Conservation (phyloP, 2,888 invertebrate genomes). For the Leucoma salicis region DNA sequence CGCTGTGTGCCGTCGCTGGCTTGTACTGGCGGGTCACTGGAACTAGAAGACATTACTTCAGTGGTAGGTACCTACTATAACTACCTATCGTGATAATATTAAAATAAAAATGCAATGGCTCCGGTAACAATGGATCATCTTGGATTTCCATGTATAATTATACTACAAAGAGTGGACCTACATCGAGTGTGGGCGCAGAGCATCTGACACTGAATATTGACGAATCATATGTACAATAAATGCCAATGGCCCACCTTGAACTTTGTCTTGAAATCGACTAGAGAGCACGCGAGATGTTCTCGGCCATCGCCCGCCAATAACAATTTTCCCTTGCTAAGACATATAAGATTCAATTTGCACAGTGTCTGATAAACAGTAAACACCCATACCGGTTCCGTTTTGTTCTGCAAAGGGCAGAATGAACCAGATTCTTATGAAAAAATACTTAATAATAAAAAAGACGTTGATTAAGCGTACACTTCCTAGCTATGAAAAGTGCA, state of each 20-base stretch:
- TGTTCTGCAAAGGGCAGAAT: constrained; percentile 58
- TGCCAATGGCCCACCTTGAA: constrained; percentile 80
- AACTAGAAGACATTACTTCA: too few species aligned
- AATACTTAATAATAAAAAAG: constrained; percentile 16
- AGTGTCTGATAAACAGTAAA: constrained; percentile 50
- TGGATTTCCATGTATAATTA: constrained; percentile 24
- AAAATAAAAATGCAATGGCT: not conserved
- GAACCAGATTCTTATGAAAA: constrained; percentile 43
- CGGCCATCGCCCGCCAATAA: constrained; percentile 38
- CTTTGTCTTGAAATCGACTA: constrained; percentile 54
- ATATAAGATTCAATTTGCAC: constrained; percentile 38
- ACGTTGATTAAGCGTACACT: constrained; percentile 3
- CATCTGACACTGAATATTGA: constrained; percentile 54
- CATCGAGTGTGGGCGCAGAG: constrained; percentile 31
- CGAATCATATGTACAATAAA: constrained; percentile 73
- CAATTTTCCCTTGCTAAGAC: constrained; percentile 40
- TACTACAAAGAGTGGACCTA: constrained; percentile 32
- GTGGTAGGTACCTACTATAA: too few species aligned
- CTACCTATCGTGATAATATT: too few species aligned
- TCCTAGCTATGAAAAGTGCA: too few species aligned
- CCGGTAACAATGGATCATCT: constrained; percentile 27
- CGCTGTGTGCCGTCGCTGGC: too few species aligned
- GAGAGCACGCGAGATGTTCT: constrained; percentile 55
- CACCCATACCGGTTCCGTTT: constrained; percentile 63
- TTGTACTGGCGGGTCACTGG: too few species aligned